Conservation (phyloP, 2,797 vertebrate species). For the Tragopan temminckii region DNA sequence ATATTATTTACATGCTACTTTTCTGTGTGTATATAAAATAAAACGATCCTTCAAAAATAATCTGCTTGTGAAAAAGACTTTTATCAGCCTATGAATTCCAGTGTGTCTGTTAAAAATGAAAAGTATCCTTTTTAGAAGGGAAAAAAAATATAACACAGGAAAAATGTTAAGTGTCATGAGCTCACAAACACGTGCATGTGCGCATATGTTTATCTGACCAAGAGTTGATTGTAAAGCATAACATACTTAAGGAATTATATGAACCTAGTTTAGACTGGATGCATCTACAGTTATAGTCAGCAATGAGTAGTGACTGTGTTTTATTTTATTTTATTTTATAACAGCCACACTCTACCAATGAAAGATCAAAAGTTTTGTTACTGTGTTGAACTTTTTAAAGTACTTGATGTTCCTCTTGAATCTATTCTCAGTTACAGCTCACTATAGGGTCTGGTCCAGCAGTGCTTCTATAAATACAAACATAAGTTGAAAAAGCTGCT, state of each 20-base stretch:
- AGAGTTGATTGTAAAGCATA: conserved; percentile 26
- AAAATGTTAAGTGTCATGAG: conserved; percentile 20
- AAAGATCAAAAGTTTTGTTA: conserved; percentile 76
- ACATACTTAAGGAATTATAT: conserved; percentile 58
- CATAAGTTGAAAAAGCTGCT: conserved; percentile 54
- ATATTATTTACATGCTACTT: conserved; percentile 20
- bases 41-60: conserved; percentile 25
- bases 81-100: neutral
- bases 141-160: neutral
- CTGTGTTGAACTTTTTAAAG: conserved; percentile 67
- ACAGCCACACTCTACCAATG: conserved; percentile 73
- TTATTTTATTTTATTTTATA: conserved; percentile 79
- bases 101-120: neutral
- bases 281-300: conserved; percentile 58
- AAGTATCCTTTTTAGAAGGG: neutral
- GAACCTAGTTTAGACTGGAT: conserved; percentile 53
- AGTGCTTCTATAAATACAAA: conserved; percentile 68
- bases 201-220: neutral
- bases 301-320: conserved; percentile 71
- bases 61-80: neutral
- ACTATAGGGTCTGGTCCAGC: conserved; percentile 59
- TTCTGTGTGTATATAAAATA: conserved; percentile 35
- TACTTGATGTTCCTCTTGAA: conserved; percentile 65
- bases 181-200: neutral
- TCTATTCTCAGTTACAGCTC: conserved; percentile 71